Percentiles rank a stretch among this genome's conserved stretches.
Evolutionary conservation across 2,113 vertebrate species (phyloP).

Genomic region (Pelusios castaneus): DNA sequence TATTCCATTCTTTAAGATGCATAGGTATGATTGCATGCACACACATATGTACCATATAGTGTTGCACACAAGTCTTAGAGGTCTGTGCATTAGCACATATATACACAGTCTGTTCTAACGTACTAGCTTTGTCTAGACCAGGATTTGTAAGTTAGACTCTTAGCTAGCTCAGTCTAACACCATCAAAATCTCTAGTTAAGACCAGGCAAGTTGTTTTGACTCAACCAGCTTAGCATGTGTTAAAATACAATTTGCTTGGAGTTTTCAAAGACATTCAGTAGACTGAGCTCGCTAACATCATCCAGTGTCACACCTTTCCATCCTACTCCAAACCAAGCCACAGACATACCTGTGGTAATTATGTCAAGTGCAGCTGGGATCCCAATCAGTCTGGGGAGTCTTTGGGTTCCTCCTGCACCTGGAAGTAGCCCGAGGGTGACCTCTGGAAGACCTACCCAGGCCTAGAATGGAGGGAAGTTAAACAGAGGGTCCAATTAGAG

Average conservation of each 20-base stretch:
- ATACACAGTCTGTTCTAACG: background rate
- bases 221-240: background rate
- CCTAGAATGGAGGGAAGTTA: slow-evolving; percentile 71
- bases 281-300: background rate
- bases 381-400: slow-evolving; percentile 90
- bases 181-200: background rate
- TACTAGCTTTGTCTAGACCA: background rate
- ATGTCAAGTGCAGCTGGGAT: slow-evolving; percentile 88
- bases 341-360: slow-evolving; percentile 87
- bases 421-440: slow-evolving; percentile 90
- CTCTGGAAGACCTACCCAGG: slow-evolving; percentile 88
- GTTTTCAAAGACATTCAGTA: background rate
- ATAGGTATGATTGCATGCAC: background rate
- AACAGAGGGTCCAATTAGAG: background rate
- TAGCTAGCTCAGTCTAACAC: background rate
- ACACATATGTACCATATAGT: background rate
- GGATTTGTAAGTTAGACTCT: background rate
- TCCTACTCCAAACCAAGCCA: background rate
- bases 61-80: background rate
- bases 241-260: background rate
- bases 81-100: background rate
- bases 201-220: background rate
- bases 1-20: background rate
- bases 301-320: background rate
- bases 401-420: slow-evolving; percentile 88